phyloP scores from a whole-genome alignment of 1,140 invertebrate species.

The Tigriopus japonicus region DNA sequence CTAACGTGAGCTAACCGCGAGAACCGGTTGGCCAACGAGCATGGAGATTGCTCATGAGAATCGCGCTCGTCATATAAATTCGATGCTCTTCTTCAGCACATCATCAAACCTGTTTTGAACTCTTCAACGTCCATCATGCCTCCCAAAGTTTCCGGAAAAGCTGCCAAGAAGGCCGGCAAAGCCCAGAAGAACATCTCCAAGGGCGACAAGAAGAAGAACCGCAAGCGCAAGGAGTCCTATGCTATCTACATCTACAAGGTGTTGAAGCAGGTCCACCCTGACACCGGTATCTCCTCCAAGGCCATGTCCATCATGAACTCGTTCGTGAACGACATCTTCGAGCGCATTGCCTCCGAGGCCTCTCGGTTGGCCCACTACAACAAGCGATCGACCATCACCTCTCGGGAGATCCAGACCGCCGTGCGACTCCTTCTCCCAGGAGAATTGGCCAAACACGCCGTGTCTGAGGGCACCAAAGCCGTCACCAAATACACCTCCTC shows the following conservation, averaged over 20 bases:
- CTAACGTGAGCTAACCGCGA: too few relatives aligned
- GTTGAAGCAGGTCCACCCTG: conserved; percentile 46
- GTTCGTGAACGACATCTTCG: conserved; percentile 45
- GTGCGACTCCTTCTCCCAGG: conserved; percentile 7
- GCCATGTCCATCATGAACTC: conserved; percentile 34
- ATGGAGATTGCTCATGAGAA: not conserved
- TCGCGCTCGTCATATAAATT: not conserved
- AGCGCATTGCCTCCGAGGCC: conserved; percentile 43
- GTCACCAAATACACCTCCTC: conserved; percentile 36
- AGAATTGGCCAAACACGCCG: conserved; percentile 36
- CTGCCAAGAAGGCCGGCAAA: conserved; percentile 23
- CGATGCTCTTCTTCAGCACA: not conserved
- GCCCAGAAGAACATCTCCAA: conserved; percentile 21
- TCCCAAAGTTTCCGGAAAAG: conserved; percentile 22
- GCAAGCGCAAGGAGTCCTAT: conserved; percentile 41
- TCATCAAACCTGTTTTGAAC: not conserved
- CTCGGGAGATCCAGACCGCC: conserved; percentile 26
- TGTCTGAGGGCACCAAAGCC: conserved; percentile 37
- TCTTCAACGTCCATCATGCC: conserved; percentile 16
- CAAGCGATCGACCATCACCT: conserved; percentile 40
- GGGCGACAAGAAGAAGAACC: conserved; percentile 6
- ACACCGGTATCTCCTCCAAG: conserved; percentile 41
- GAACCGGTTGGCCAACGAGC: too few relatives aligned
- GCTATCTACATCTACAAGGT: conserved; percentile 50
- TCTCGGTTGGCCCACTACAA: conserved; percentile 48